Evolutionary conservation across 2,113 vertebrate species (phyloP).

Genomic region (Danionella cerebrum): DNA sequence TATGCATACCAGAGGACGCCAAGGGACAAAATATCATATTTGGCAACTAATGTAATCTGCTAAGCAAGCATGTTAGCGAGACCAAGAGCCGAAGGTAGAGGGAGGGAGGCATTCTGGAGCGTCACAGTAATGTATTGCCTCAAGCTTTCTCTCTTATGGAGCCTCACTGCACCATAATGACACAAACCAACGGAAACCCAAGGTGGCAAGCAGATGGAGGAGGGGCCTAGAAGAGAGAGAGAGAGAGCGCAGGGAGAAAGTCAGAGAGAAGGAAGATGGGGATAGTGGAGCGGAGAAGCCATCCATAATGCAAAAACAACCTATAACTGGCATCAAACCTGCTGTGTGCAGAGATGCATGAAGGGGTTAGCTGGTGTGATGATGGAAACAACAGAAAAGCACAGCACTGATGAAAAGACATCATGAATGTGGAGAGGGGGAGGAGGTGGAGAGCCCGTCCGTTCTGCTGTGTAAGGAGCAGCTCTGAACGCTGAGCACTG

Average conservation of each 20-base stretch:
- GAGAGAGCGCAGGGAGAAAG: constrained; percentile 35
- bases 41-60: constrained; percentile 40
- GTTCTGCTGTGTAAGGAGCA: constrained; percentile 2
- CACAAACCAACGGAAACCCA: constrained; percentile 44
- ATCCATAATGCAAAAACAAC: constrained; percentile 17
- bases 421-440: not conserved
- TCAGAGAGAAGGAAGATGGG: constrained; percentile 10
- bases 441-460: not conserved
- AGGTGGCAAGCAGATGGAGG: constrained; percentile 44
- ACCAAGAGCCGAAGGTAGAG: not conserved
- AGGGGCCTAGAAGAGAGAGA: constrained; percentile 31
- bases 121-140: constrained; percentile 44
- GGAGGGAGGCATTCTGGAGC: constrained; percentile 2
- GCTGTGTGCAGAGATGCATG: not conserved
- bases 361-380: not conserved
- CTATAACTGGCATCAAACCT: not conserved
- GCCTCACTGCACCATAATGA: constrained; percentile 46
- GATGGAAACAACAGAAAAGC: not conserved
- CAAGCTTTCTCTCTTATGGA: constrained; percentile 29
- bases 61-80: constrained; percentile 23
- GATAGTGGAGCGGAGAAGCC: constrained; percentile 1
- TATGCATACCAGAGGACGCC: not conserved
- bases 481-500: not conserved
- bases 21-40: not conserved
- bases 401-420: constrained; percentile 11